Conservation (phyloP, 2,797 vertebrate species). For the Clarias laeviceps region DNA sequence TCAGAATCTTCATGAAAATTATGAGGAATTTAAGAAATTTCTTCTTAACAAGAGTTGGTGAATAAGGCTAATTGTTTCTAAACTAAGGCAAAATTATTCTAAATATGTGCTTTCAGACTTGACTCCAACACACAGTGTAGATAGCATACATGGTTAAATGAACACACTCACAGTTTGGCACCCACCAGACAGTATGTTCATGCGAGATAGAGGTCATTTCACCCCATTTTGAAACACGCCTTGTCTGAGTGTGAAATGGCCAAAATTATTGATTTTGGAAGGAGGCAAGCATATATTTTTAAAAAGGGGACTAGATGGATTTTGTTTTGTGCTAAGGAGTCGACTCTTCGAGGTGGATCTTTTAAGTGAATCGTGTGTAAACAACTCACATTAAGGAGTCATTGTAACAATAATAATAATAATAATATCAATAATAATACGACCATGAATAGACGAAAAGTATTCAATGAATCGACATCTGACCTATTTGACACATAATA, state of each 20-base stretch:
- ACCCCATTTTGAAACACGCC: constrained; percentile 13
- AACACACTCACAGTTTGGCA: background rate
- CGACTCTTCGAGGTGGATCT: background rate
- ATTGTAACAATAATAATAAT: background rate
- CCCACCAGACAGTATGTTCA: background rate
- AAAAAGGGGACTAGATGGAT: background rate
- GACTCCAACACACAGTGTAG: background rate
- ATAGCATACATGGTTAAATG: no score
- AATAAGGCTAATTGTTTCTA: background rate
- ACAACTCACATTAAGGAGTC: background rate
- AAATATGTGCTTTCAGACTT: background rate
- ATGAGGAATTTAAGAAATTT: no score
- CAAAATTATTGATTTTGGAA: no score
- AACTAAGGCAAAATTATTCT: background rate
- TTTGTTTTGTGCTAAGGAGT: background rate
- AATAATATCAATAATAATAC: background rate
- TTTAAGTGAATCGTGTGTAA: background rate
- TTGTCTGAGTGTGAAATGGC: background rate
- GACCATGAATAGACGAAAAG: background rate
- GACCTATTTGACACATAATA: background rate
- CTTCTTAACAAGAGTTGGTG: no score
- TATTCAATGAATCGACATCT: background rate
- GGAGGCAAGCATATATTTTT: no score
- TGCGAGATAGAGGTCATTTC: constrained; percentile 2
- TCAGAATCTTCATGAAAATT: no score